Percentiles rank a stretch among this genome's conserved stretches.
phyloP scores from a whole-genome alignment of 2,113 vertebrate species.

The Talpa occidentalis region DNA sequence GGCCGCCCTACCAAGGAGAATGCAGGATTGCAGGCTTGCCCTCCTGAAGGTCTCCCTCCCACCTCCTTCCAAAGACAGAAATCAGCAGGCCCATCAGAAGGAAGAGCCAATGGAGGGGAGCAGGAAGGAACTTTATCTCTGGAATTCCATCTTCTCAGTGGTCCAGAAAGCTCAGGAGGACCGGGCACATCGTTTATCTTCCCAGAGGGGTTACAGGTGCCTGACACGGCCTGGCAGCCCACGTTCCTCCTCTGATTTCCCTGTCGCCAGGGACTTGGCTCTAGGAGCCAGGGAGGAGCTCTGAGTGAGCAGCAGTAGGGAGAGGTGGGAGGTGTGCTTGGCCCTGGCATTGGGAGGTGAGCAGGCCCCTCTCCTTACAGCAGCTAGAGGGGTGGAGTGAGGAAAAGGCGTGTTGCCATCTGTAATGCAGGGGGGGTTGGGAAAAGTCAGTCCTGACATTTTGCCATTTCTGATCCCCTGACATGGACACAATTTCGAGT shows the following conservation, averaged over 20 bases:
- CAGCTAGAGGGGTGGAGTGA: not conserved
- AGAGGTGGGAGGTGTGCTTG: not conserved
- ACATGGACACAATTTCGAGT: not conserved
- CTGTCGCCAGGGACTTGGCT: slow-evolving; percentile 46
- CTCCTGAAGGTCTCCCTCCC: not conserved
- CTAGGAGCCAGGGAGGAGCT: not conserved
- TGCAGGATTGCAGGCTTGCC: rapidly evolving
- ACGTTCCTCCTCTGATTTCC: slow-evolving; percentile 45
- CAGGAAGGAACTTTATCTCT: slow-evolving; percentile 52
- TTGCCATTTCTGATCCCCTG: not conserved
- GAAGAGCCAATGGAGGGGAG: not conserved
- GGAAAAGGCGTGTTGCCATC: not conserved
- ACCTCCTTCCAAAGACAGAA: not conserved
- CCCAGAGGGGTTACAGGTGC: slow-evolving; percentile 23
- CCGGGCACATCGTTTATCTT: slow-evolving; percentile 26
- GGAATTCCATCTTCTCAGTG: slow-evolving; percentile 55
- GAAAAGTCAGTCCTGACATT: not conserved
- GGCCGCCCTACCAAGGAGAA: not conserved
- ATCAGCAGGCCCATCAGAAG: not conserved
- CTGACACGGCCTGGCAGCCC: slow-evolving; percentile 56
- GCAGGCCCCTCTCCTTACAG: not conserved
- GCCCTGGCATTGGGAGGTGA: not conserved
- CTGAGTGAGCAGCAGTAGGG: not conserved
- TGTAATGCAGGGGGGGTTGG: not conserved
- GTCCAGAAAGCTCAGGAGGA: slow-evolving; percentile 15